Evolutionary conservation across 2,797 vertebrate genomes (phyloP).

Genomic region (Hoplostethus mediterraneus): DNA sequence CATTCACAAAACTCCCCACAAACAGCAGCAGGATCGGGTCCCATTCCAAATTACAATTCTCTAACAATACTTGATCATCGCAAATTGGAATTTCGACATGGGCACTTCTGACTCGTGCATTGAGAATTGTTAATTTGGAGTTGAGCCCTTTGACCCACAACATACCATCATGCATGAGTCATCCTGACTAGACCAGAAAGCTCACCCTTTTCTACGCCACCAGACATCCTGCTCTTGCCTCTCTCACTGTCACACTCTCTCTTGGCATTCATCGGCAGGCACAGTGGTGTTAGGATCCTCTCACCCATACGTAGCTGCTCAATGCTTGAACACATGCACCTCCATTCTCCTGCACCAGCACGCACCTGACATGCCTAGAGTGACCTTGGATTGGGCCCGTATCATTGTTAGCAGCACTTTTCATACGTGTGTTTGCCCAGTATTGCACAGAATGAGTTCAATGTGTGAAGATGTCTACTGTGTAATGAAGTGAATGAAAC

Average conservation of each 20-base stretch:
- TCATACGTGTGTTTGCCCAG: neutral
- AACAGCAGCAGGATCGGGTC: constrained; percentile 45
- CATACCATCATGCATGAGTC: constrained; percentile 74
- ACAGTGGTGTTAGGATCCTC: constrained; percentile 29
- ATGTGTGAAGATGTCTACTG: constrained; percentile 1
- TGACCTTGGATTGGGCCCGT: constrained; percentile 28
- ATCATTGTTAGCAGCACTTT: neutral
- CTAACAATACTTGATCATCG: neutral
- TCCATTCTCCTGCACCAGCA: constrained; percentile 57
- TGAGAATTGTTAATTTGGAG: constrained; percentile 56
- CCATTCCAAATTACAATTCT: constrained; percentile 51
- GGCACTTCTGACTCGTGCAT: constrained; percentile 5
- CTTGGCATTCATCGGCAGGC: constrained; percentile 50
- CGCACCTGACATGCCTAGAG: constrained; percentile 33
- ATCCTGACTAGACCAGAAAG: constrained; percentile 39
- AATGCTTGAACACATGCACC: constrained; percentile 61
- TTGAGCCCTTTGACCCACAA: constrained; percentile 54
- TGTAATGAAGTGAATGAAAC: neutral
- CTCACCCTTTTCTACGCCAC: constrained; percentile 39
- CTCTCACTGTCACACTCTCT: constrained; percentile 31
- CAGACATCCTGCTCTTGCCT: constrained; percentile 38
- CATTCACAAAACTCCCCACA: constrained; percentile 43
- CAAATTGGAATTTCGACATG: neutral
- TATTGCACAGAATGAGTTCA: neutral
- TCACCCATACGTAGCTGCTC: constrained; percentile 49